Conservation (phyloP, 2,113 vertebrate genomes). For the Larimichthys crocea region DNA sequence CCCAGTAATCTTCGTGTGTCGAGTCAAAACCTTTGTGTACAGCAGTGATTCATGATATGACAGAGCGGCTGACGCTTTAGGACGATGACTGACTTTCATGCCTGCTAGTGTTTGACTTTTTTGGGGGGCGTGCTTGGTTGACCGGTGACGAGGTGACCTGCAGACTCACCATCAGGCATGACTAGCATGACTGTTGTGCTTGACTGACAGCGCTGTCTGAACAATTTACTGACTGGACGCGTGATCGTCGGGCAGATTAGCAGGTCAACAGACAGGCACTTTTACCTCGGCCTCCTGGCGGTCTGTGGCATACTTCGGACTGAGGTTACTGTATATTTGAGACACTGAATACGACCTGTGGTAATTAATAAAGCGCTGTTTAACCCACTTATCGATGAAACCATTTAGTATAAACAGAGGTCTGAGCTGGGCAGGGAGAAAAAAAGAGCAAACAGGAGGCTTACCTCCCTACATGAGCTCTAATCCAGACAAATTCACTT, state of each 20-base stretch:
- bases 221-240: neutral
- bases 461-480: constrained; percentile 18
- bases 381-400: neutral
- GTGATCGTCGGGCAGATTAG: constrained; percentile 1
- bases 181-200: neutral
- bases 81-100: neutral
- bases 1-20: constrained; percentile 4
- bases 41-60: constrained; percentile 25
- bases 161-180: neutral
- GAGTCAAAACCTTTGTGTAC: constrained; percentile 15
- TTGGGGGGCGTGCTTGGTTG: neutral
- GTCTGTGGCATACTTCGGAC: neutral
- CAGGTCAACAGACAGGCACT: neutral
- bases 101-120: constrained; percentile 2
- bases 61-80: neutral
- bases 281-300: neutral
- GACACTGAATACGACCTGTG: neutral
- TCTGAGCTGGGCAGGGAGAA: neutral
- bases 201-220: constrained; percentile 1
- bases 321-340: neutral
- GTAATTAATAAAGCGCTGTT: neutral
- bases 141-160: constrained; percentile 3
- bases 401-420: neutral
- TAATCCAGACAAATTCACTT: constrained; percentile 41
- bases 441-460: constrained; percentile 7